Percentiles rank a stretch among this genome's conserved stretches.
These are phyloP conservation scores for Corynorhinus townsendii DNA, from an alignment of 2,113 vertebrate genomes.

Conservation along the genomic window DNA sequence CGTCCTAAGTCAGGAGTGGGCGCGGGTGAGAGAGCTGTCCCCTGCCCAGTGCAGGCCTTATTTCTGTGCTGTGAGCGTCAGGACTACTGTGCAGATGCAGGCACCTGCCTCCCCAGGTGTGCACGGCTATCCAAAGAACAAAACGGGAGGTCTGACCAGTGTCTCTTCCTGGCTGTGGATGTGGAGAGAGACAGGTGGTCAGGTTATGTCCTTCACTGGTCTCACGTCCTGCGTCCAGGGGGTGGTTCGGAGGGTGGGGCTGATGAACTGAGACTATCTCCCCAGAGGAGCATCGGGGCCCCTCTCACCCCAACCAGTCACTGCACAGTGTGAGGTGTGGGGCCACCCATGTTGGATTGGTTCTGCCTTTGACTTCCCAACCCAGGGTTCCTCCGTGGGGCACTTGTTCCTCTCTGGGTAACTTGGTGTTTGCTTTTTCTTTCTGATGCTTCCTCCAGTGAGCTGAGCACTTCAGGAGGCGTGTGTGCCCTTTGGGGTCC, in stretches of 20 bases:
- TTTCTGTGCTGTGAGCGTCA: accelerated
- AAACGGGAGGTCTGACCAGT: accelerated
- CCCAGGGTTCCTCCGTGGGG: neutral
- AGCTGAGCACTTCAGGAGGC: neutral
- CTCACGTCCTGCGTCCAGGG: accelerated
- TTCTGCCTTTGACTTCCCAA: neutral
- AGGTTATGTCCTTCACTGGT: accelerated
- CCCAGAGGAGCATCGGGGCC: neutral
- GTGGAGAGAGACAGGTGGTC: neutral
- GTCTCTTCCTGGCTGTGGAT: neutral
- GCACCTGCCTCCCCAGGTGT: neutral
- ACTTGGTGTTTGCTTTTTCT: neutral
- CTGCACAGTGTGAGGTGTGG: accelerated
- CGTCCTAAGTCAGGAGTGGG: accelerated
- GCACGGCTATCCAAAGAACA: neutral
- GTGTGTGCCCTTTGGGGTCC: neutral
- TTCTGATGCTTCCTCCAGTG: neutral
- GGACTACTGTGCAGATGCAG: too few relatives aligned
- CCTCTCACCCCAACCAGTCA: accelerated
- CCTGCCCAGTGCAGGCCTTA: accelerated
- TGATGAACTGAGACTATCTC: neutral
- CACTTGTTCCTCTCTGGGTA: neutral
- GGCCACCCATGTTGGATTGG: accelerated
- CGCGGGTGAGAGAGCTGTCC: too few relatives aligned
- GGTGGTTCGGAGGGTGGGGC: neutral